These are phyloP conservation scores for Heterotilapia buettikoferi DNA, from an alignment of 2,113 vertebrate species.

Conservation along the genomic window DNA sequence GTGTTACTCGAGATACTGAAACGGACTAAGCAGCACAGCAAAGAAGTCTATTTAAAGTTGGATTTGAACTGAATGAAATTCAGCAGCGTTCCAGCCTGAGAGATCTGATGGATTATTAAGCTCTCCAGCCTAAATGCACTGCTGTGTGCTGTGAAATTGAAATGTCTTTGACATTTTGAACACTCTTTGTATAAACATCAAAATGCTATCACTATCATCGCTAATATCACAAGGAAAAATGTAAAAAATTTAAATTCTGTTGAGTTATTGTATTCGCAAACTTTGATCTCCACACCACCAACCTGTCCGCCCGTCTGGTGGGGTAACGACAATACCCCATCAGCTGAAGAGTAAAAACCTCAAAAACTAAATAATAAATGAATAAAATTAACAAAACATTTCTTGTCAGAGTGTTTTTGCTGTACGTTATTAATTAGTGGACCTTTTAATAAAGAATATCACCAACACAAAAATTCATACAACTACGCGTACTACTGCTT, in stretches of 20 bases:
- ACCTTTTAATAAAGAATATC: neutral
- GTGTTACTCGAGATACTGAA: neutral
- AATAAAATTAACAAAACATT: neutral
- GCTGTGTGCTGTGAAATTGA: neutral
- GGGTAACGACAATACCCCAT: fast-evolving
- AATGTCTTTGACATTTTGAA: neutral
- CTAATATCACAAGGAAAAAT: neutral
- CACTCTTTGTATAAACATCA: neutral
- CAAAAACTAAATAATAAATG: neutral
- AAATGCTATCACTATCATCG: neutral
- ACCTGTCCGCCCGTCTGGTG: neutral
- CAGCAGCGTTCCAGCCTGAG: neutral
- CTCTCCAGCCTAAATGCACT: neutral
- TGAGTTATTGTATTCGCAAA: fast-evolving
- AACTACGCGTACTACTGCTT: neutral
- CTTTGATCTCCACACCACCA: neutral
- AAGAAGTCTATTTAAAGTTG: neutral
- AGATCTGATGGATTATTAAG: neutral
- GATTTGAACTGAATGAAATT: neutral
- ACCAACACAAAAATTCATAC: neutral
- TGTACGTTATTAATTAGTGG: neutral
- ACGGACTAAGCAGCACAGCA: neutral
- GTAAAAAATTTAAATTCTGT: neutral
- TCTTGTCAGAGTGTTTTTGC: neutral
- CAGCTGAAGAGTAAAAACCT: neutral